A percentile compares a stretch with the other conserved stretches of the same genome.
These are phyloP conservation scores for Dicaeum eximium DNA, from an alignment of 2,113 vertebrate species.

Conservation along the genomic window DNA sequence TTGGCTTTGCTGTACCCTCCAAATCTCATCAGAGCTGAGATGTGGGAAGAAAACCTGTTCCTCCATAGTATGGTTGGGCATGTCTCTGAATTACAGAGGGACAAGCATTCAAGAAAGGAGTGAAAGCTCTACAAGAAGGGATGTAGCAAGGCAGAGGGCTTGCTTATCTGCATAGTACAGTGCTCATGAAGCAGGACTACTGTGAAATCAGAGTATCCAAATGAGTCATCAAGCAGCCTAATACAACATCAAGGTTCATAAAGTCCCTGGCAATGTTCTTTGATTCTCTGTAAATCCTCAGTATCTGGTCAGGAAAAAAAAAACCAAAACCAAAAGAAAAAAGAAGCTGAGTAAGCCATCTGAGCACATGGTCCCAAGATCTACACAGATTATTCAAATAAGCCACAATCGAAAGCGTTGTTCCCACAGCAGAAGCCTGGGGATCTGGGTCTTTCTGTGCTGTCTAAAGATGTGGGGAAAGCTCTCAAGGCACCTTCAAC, in stretches of 20 bases:
- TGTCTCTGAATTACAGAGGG: neutral
- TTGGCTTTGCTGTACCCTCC: neutral
- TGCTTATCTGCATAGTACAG: neutral
- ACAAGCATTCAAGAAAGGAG: neutral
- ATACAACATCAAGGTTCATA: neutral
- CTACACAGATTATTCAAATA: neutral
- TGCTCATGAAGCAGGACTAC: neutral
- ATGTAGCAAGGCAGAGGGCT: neutral
- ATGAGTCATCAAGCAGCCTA: neutral
- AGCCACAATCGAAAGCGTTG: neutral
- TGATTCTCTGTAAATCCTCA: neutral
- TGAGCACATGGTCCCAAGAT: neutral
- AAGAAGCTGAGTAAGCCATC: neutral
- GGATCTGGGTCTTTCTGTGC: fast-evolving
- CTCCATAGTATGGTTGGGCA: neutral
- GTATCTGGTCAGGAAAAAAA: neutral
- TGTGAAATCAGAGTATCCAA: neutral
- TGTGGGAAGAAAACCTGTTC: neutral
- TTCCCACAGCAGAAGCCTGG: fast-evolving
- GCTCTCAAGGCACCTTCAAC: neutral
- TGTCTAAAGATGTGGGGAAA: neutral
- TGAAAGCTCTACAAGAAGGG: neutral
- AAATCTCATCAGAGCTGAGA: neutral
- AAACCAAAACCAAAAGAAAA: neutral
- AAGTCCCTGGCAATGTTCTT: neutral